Percentiles rank a stretch among this genome's conserved stretches.
These are phyloP conservation scores for Mormyrus iriodes DNA, from an alignment of 2,113 vertebrate genomes.

Conservation along the genomic window DNA sequence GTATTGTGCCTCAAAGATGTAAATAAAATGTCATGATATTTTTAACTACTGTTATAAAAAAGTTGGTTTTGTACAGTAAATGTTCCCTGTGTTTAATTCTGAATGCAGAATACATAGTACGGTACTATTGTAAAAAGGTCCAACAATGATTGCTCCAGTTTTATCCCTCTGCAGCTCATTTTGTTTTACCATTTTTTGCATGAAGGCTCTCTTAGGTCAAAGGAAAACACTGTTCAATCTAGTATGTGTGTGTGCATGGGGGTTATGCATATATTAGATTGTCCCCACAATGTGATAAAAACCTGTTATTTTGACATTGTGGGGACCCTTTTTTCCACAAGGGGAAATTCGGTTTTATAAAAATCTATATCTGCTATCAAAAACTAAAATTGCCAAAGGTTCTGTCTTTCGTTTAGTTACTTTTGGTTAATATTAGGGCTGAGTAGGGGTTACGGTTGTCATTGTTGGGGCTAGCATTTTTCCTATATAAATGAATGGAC, in stretches of 20 bases:
- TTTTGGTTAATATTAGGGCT: too few species aligned
- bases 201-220: slow-evolving; percentile 6
- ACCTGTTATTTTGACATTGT: not conserved
- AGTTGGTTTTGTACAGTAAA: slow-evolving; percentile 65
- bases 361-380: too few species aligned
- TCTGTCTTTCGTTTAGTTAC: too few species aligned
- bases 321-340: not conserved
- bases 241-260: not conserved
- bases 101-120: slow-evolving; percentile 61
- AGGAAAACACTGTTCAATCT: slow-evolving; percentile 16
- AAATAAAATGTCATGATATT: slow-evolving; percentile 63
- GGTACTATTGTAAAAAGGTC: slow-evolving; percentile 72
- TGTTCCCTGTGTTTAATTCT: slow-evolving; percentile 77
- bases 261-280: not conserved
- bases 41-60: slow-evolving; percentile 58
- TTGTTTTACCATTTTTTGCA: slow-evolving; percentile 33
- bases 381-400: too few species aligned
- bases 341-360: too few species aligned
- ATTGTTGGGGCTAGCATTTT: too few species aligned
- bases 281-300: not conserved
- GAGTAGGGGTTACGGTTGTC: not conserved
- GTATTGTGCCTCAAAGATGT: slow-evolving; percentile 48
- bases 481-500: not conserved
- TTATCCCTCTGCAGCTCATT: slow-evolving; percentile 23
- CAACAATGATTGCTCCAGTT: slow-evolving; percentile 47